Conservation (phyloP, 2,888 invertebrate genomes). For the Diploptera punctata region DNA sequence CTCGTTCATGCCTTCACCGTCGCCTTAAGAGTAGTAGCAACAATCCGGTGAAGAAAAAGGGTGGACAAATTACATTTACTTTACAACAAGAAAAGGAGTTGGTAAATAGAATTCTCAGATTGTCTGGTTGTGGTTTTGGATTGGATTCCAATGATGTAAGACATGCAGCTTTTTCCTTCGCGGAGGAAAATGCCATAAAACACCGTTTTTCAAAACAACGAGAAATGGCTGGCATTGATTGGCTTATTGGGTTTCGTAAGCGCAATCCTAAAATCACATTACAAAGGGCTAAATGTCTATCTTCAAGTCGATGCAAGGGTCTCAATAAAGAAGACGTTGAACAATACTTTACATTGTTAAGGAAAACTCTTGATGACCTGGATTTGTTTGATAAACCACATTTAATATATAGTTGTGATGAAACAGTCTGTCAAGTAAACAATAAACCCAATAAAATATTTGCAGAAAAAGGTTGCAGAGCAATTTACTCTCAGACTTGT, state of each 20-base stretch:
- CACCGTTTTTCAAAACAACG: background rate
- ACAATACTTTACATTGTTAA: background rate
- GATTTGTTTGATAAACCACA: background rate
- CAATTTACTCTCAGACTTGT: background rate
- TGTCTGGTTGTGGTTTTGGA: background rate
- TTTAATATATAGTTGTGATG: conserved; percentile 1
- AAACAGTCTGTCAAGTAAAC: background rate
- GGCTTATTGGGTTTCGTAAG: background rate
- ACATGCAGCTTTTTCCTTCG: background rate
- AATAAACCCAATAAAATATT: background rate
- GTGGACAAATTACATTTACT: background rate
- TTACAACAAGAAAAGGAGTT: background rate
- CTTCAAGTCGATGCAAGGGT: background rate
- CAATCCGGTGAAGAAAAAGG: background rate
- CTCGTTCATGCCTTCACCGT: background rate
- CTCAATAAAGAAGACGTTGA: background rate
- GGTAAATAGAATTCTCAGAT: background rate
- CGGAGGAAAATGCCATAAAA: background rate
- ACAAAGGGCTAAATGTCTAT: background rate
- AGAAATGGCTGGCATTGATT: background rate
- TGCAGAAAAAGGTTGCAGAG: conserved; percentile 7
- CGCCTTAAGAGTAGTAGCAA: background rate
- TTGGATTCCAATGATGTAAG: background rate
- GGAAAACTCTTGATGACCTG: background rate
- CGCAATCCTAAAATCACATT: background rate